These are phyloP conservation scores for Nephotettix cincticeps DNA, from an alignment of 1,140 invertebrate species.

Conservation along the genomic window DNA sequence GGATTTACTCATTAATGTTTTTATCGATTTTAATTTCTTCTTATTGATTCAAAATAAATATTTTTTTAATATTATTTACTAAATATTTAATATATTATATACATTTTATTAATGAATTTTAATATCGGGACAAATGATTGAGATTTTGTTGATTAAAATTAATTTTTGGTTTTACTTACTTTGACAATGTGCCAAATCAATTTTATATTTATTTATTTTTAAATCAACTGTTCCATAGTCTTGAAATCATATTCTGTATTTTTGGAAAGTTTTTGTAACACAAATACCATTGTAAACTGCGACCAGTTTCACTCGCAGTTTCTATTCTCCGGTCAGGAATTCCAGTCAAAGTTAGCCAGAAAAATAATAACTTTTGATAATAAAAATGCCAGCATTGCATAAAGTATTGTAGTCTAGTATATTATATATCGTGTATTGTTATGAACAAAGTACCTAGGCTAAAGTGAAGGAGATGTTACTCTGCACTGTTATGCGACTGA, in stretches of 20 bases:
- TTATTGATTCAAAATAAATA: neutral
- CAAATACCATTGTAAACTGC: neutral
- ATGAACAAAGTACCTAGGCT: neutral
- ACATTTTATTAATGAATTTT: neutral
- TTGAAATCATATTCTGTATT: neutral
- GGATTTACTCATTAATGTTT: neutral
- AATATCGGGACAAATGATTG: neutral
- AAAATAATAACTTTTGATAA: neutral
- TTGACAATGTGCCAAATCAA: neutral
- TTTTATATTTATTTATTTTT: neutral
- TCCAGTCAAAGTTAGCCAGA: neutral
- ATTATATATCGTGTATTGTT: neutral
- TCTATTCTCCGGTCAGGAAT: neutral
- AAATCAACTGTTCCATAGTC: neutral
- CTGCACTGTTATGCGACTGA: neutral
- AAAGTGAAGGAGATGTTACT: neutral
- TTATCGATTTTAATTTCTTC: neutral
- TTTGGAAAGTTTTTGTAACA: neutral
- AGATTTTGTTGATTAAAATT: neutral
- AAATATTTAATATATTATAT: neutral
- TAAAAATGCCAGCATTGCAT: neutral
- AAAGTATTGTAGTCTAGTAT: neutral
- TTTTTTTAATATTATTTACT: neutral
- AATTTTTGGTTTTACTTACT: neutral
- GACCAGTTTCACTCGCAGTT: neutral